Percentiles rank a stretch among this genome's conserved stretches.
Conservation (phyloP, 2,888 invertebrate species). For the Maniola hyperantus region DNA sequence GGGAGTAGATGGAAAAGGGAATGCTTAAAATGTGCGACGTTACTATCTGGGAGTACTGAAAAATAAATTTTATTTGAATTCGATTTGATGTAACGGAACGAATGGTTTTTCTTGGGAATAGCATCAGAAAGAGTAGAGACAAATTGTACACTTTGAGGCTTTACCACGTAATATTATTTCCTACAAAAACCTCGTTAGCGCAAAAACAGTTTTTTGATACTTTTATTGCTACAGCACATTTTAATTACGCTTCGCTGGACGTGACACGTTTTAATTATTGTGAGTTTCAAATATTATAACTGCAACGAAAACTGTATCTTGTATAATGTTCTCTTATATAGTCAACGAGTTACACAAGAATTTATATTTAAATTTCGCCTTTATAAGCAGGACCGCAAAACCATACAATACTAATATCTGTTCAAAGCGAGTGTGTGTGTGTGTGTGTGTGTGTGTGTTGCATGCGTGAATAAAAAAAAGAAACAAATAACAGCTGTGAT, state of each 20-base stretch:
- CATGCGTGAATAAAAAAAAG: no score
- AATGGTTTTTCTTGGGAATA: conserved; percentile 12
- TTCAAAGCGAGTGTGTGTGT: background rate
- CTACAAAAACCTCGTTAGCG: conserved; percentile 9
- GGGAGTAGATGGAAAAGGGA: conserved; percentile 45
- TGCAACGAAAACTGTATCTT: background rate
- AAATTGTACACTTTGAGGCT: background rate
- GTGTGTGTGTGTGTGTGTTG: no score
- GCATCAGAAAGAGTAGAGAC: background rate
- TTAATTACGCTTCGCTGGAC: conserved; percentile 6
- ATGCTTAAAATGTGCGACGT: conserved; percentile 33
- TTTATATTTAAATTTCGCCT: background rate
- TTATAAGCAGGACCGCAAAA: background rate
- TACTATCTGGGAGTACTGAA: conserved; percentile 3
- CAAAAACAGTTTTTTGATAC: background rate
- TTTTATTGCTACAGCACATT: conserved; percentile 6
- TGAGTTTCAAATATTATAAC: background rate
- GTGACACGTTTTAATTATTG: background rate
- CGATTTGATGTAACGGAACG: conserved; percentile 28
- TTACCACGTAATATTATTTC: conserved; percentile 3
- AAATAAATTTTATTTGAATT: conserved; percentile 38
- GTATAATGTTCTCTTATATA: background rate
- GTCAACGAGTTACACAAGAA: background rate
- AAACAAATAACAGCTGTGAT: no score
- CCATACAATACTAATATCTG: background rate